Percentiles rank a stretch among this genome's conserved stretches.
Evolutionary conservation across 2,888 invertebrate species (phyloP).

Genomic region (Rotaria socialis): DNA sequence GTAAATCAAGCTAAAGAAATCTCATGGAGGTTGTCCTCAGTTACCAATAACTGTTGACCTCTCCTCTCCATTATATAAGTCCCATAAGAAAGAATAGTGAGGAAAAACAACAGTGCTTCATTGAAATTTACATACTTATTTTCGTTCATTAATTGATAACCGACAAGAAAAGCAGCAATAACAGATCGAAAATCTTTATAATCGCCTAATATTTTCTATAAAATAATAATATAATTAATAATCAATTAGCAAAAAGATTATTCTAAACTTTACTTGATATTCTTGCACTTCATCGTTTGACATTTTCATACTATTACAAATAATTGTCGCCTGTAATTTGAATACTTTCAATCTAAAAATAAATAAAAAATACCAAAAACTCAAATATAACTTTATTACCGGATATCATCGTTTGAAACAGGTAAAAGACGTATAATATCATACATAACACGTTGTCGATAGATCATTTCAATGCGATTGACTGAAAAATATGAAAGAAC

Average conservation of each 20-base stretch:
- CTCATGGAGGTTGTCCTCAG: too few species aligned
- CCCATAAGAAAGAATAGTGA: too few species aligned
- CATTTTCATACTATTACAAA: conserved; percentile 30
- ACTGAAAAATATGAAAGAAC: conserved; percentile 38
- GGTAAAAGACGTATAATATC: conserved; percentile 28
- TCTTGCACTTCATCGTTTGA: background rate
- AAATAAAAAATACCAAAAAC: background rate
- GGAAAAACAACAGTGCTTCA: too few species aligned
- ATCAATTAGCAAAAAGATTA: background rate
- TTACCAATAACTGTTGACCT: too few species aligned
- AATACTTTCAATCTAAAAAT: conserved; percentile 34
- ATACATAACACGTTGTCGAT: background rate
- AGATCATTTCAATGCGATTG: background rate
- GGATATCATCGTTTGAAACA: background rate
- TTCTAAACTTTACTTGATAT: background rate
- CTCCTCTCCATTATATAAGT: too few species aligned
- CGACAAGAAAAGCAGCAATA: conserved; percentile 44
- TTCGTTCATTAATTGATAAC: conserved; percentile 17
- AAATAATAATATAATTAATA: background rate
- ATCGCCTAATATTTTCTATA: conserved; percentile 40
- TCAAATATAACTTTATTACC: background rate
- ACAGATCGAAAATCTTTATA: conserved; percentile 42
- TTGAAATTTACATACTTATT: background rate
- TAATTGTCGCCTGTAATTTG: conserved; percentile 40
- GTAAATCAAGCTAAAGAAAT: too few species aligned